Conservation (phyloP, 2,113 vertebrate genomes). For the Hystrix brachyura region DNA sequence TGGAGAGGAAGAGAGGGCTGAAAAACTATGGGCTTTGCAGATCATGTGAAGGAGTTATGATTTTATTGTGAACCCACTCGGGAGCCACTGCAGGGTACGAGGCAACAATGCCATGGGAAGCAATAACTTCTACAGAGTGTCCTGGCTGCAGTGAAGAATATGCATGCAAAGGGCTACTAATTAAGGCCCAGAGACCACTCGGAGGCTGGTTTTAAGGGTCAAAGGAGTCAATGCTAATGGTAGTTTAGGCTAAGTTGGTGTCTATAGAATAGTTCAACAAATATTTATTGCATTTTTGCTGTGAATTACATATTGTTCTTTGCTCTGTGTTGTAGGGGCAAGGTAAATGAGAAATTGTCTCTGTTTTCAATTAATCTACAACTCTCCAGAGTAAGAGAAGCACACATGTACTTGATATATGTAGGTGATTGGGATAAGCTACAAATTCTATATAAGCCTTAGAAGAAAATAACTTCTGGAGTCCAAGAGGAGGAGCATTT, state of each 20-base stretch:
- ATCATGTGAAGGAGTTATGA: not conserved
- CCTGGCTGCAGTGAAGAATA: not conserved
- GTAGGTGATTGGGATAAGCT: not conserved
- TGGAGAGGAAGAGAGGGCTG: not conserved
- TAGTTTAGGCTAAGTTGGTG: not conserved
- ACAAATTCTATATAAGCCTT: not conserved
- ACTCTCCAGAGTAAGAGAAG: not conserved
- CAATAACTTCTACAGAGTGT: not conserved
- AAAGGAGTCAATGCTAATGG: not conserved
- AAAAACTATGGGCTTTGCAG: not conserved
- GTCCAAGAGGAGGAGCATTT: not conserved
- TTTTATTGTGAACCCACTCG: not conserved
- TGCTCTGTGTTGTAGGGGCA: not conserved
- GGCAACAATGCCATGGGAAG: not conserved
- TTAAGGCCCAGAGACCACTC: not conserved
- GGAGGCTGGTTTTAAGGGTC: not conserved
- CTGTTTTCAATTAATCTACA: not conserved
- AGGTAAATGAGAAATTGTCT: not conserved
- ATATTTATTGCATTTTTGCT: not conserved
- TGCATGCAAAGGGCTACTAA: not conserved
- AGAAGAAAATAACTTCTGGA: not conserved
- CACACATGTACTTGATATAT: not conserved
- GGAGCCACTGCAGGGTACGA: not conserved
- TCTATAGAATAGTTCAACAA: not conserved
- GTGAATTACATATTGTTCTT: constrained; percentile 13